Evolutionary conservation across 1,140 invertebrate genomes (phyloP), one percentile per base, ranked within the genome.

Genomic region (Macrosteles quadrilineatus): DNA sequence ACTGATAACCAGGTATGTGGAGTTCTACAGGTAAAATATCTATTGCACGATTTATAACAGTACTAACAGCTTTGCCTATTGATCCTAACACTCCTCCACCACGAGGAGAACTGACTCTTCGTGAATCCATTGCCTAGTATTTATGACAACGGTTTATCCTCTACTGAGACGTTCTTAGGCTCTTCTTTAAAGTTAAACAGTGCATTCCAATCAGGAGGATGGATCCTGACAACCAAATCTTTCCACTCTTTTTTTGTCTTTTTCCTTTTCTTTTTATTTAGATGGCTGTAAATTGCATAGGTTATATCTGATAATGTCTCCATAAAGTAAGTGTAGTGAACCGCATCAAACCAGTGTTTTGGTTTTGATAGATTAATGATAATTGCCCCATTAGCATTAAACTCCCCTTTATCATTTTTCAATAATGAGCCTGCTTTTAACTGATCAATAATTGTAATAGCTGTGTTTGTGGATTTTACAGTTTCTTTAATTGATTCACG

Each of bases 1-100:
- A 83, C 29, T 62, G 32, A 69, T 69, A 69, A 12, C 31, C 19
- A 21, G 30, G 68, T 19, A 69, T 11, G 27, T 69, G 68, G 36
- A 69, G 43, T 32, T 69, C 57, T 31, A 59, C 19, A 36, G 62
- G 62, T 36, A 65, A 40, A 11, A 65, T 14, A 40, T 65, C 62
- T 25, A 62, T 62, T 3, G 14, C 29, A 12, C 27, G 21, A 62
- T 27, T 29, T 4, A 31, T 9, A 19, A 27, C 19, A 31, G 11
- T 29, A 62, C 47, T 21, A 27, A 21, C 11, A 25, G 19, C 57
- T 6, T 30, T 14, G 19, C 11, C 12, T 25, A 29, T 6, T 31
- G 6, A 4, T 9, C 57, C 21, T 11, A 62, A 6, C 57, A 62
- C 6, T 19, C 29, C 57, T 9, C 9, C 6, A 27, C 29, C 23